These are phyloP conservation scores for Hyperoplus lanceolatus DNA, from an alignment of 2,797 vertebrate genomes.

Conservation along the genomic window DNA sequence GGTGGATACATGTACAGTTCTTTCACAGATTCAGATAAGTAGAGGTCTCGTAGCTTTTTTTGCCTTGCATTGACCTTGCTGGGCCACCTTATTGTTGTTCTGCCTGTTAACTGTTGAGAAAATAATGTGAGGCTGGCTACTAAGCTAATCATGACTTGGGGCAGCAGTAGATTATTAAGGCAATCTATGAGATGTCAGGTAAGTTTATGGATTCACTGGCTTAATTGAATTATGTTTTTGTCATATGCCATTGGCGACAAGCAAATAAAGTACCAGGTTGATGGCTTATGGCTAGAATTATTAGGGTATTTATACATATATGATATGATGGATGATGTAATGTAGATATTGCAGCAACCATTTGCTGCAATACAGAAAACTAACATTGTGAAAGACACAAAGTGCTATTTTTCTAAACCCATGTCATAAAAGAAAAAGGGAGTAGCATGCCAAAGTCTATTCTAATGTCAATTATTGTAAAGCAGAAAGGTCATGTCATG, in stretches of 20 bases:
- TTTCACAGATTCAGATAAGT: slow-evolving; percentile 44
- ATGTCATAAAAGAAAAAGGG: slow-evolving; percentile 30
- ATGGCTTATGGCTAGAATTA: slow-evolving; percentile 26
- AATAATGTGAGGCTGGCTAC: slow-evolving; percentile 47
- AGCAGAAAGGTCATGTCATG: slow-evolving; percentile 44
- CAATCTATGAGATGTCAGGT: slow-evolving; percentile 38
- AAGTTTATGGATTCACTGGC: slow-evolving; percentile 49
- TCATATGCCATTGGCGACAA: slow-evolving; percentile 39
- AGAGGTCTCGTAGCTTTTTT: slow-evolving; percentile 2
- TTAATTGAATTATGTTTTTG: slow-evolving; percentile 50
- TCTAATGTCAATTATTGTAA: slow-evolving; percentile 46
- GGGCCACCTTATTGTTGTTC: slow-evolving; percentile 37
- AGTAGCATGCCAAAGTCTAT: slow-evolving; percentile 7
- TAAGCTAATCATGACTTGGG: slow-evolving; percentile 49
- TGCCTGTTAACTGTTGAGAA: slow-evolving; percentile 42
- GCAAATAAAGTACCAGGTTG: slow-evolving; percentile 32
- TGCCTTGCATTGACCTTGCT: slow-evolving; percentile 50
- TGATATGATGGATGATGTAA: slow-evolving; percentile 23
- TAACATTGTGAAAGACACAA: not conserved
- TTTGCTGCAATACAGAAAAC: not conserved
- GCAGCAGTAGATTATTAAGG: slow-evolving; percentile 51
- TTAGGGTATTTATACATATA: slow-evolving; percentile 16
- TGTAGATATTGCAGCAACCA: slow-evolving; percentile 20
- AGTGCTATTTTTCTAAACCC: slow-evolving; percentile 14
- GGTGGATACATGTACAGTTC: slow-evolving; percentile 20